Evolutionary conservation across 2,113 vertebrate species (phyloP).

Genomic region (Psettodes erumei): DNA sequence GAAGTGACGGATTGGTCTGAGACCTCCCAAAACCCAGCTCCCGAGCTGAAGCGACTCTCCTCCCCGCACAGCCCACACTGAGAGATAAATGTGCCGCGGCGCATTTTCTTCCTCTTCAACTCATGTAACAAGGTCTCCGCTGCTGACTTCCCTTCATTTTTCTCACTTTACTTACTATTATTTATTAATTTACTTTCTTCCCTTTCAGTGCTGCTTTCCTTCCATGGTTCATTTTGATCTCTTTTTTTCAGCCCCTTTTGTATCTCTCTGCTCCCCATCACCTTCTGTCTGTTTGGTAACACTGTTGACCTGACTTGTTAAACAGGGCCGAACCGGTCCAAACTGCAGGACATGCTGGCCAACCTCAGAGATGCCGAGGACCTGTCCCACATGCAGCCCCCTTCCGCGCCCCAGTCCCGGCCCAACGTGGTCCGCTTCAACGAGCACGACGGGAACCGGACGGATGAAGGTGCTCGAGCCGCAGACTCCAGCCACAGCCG

Average conservation of each 20-base stretch:
- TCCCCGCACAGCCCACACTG: constrained; percentile 27
- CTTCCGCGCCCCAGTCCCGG: constrained; percentile 88
- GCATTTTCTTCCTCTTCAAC: constrained; percentile 31
- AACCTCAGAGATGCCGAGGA: constrained; percentile 97
- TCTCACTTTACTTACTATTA: constrained; percentile 23
- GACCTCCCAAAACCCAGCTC: neutral
- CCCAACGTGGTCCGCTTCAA: constrained; percentile 89
- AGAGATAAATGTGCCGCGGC: constrained; percentile 29
- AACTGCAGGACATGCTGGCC: constrained; percentile 99
- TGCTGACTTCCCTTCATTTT: constrained; percentile 42
- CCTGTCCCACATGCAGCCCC: constrained; percentile 93
- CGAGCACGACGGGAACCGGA: constrained; percentile 90
- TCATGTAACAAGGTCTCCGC: constrained; percentile 44
- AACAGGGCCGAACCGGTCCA: constrained; percentile 95
- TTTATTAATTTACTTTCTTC: constrained; percentile 50
- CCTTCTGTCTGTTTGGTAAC: constrained; percentile 29
- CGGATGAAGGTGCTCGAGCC: constrained; percentile 90
- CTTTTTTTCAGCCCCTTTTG: constrained; percentile 32
- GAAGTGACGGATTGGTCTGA: neutral
- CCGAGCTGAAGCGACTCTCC: neutral
- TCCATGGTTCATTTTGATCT: constrained; percentile 24
- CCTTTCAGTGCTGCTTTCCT: constrained; percentile 52
- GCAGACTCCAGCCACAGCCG: neutral
- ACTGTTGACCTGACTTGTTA: constrained; percentile 46
- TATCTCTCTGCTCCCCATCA: neutral